phyloP scores from a whole-genome alignment of 2,888 invertebrate genomes.

The Scrobipalpa costella region DNA sequence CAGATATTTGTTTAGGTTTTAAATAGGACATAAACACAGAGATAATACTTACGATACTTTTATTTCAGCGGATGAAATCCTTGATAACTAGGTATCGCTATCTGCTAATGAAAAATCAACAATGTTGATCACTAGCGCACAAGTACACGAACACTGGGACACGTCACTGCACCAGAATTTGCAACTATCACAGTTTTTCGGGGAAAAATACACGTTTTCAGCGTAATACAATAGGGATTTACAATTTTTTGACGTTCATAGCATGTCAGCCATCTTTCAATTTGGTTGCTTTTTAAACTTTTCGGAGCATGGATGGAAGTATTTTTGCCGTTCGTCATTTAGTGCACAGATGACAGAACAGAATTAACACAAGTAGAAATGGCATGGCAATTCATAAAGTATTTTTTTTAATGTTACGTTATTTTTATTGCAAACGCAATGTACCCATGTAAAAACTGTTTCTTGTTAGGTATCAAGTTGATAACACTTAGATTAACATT shows the following conservation, averaged over 20 bases:
- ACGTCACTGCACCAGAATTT: slow-evolving; percentile 50
- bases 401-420: too few relatives aligned
- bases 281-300: slow-evolving; percentile 28
- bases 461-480: too few relatives aligned
- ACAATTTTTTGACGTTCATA: slow-evolving; percentile 64
- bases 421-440: too few relatives aligned
- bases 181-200: slow-evolving; percentile 43
- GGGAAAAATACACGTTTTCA: slow-evolving; percentile 64
- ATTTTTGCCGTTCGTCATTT: neutral
- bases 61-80: slow-evolving; percentile 54
- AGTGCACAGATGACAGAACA: too few relatives aligned
- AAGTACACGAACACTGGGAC: slow-evolving; percentile 43
- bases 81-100: slow-evolving; percentile 42
- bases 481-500: too few relatives aligned
- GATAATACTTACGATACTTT: slow-evolving; percentile 69
- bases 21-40: slow-evolving; percentile 34
- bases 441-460: too few relatives aligned
- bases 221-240: slow-evolving; percentile 47
- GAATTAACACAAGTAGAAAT: too few relatives aligned
- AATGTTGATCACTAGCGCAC: slow-evolving; percentile 42
- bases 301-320: neutral
- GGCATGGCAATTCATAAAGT: too few relatives aligned
- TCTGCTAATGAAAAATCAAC: slow-evolving; percentile 49
- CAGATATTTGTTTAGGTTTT: neutral
- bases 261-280: slow-evolving; percentile 72